These are phyloP conservation scores for Eurosta solidaginis DNA, from an alignment of 1,140 invertebrate species.

Conservation along the genomic window DNA sequence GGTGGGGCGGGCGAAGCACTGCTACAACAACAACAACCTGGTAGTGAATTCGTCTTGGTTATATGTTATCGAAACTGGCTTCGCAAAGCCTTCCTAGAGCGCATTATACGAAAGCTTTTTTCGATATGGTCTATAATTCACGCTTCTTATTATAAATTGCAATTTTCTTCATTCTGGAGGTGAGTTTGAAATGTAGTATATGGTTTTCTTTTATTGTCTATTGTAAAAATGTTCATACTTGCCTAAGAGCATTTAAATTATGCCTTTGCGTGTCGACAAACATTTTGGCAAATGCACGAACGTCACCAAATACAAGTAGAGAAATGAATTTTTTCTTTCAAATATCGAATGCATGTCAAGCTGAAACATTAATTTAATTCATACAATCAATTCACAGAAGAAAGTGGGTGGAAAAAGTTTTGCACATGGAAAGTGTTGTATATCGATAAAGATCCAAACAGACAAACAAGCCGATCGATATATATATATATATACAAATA, in stretches of 20 bases:
- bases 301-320: conserved; percentile 24
- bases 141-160: too few relatives aligned
- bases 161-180: too few relatives aligned
- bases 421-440: neutral
- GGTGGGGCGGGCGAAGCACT: too few relatives aligned
- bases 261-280: conserved; percentile 3
- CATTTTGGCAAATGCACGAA: conserved; percentile 5
- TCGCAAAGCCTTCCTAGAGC: too few relatives aligned
- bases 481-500: too few relatives aligned
- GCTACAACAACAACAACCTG: too few relatives aligned
- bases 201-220: too few relatives aligned
- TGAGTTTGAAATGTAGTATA: too few relatives aligned
- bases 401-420: conserved; percentile 21
- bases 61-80: too few relatives aligned
- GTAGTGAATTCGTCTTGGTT: too few relatives aligned
- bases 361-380: neutral
- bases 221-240: neutral
- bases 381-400: conserved; percentile 1
- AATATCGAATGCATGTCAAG: neutral
- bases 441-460: neutral
- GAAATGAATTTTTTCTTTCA: conserved; percentile 1
- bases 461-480: neutral
- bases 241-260: neutral
- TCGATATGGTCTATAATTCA: too few relatives aligned
- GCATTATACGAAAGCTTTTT: too few relatives aligned